These are phyloP conservation scores for Siniperca obscura DNA, from an alignment of 2,797 vertebrate genomes.

Conservation along the genomic window DNA sequence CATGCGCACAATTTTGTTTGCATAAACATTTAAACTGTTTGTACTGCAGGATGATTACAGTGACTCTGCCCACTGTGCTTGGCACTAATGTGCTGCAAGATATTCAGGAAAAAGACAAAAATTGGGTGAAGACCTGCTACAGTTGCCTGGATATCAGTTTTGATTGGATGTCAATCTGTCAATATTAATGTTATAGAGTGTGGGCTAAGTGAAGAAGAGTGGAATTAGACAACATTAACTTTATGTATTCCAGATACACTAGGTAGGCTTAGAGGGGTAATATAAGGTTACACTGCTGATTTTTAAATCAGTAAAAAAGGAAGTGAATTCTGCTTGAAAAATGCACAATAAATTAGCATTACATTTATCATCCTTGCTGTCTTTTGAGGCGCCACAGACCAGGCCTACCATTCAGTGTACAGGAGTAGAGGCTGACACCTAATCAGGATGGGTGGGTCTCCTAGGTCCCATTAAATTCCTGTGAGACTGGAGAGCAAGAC, in stretches of 20 bases:
- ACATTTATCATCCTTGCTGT: background rate
- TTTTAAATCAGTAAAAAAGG: conserved; percentile 17
- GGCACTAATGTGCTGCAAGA: conserved; percentile 4
- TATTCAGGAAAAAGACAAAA: conserved; percentile 11
- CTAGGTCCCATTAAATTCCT: background rate
- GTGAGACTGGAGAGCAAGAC: background rate
- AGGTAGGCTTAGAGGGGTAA: background rate
- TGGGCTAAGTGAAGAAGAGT: background rate
- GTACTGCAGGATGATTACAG: background rate
- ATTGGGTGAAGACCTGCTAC: background rate
- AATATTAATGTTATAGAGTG: background rate
- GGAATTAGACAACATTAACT: conserved; percentile 10
- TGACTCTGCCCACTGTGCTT: background rate
- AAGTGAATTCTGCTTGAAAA: background rate
- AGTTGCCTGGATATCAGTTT: background rate
- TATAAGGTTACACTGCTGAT: too few relatives aligned
- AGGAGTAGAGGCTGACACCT: background rate
- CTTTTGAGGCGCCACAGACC: background rate
- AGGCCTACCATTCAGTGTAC: background rate
- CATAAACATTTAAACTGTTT: conserved; percentile 17
- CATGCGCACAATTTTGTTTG: conserved; percentile 17
- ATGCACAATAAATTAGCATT: background rate
- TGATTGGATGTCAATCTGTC: conserved; percentile 23
- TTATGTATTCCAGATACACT: background rate
- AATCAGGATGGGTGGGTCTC: background rate